Evolutionary conservation across 2,888 invertebrate genomes (phyloP).

Genomic region (Julus scandinavius): DNA sequence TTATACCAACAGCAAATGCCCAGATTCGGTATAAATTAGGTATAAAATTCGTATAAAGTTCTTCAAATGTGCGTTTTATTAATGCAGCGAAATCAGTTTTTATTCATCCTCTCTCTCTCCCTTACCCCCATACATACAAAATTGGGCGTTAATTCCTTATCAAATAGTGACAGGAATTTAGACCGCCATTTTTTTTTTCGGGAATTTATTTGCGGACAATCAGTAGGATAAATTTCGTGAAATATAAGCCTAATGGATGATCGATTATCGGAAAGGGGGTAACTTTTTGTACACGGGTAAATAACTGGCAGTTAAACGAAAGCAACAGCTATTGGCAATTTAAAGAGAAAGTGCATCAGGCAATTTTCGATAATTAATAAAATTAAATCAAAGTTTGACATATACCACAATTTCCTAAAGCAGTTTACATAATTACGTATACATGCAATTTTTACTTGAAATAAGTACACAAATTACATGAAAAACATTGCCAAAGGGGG

Average conservation of each 20-base stretch:
- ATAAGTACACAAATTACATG: no score
- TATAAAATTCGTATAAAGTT: not conserved
- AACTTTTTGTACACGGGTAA: no score
- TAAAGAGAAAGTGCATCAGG: no score
- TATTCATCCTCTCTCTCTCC: not conserved
- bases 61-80: no score
- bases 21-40: not conserved
- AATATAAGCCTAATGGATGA: not conserved
- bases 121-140: not conserved
- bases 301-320: no score
- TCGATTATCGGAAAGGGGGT: not conserved
- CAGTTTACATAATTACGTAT: no score
- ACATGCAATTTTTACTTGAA: no score
- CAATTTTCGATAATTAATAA: no score
- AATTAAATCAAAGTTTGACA: no score
- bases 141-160: constrained; percentile 31
- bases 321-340: no score
- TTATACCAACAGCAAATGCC: not conserved
- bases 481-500: no score
- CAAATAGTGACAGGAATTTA: constrained; percentile 3
- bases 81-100: not conserved
- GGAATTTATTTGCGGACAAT: not conserved
- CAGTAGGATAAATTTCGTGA: not conserved
- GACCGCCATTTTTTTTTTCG: not conserved
- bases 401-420: no score